phyloP scores from a whole-genome alignment of 1,140 invertebrate species.

The Xylocopa sonorina region DNA sequence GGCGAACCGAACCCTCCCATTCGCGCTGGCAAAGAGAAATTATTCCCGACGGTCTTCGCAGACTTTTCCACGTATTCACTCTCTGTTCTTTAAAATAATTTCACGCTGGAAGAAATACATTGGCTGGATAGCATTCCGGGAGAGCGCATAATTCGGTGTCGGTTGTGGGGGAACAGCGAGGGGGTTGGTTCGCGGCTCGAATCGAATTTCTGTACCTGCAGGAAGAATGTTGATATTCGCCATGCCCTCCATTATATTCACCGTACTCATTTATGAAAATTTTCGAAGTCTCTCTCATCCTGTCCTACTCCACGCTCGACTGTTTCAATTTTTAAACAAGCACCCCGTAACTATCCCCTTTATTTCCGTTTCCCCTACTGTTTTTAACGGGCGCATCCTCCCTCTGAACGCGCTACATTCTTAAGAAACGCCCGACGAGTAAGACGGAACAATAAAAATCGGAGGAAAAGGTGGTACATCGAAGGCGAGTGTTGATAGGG shows the following conservation, averaged over 20 bases:
- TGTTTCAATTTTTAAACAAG: constrained; percentile 13
- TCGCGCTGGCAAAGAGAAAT: too few species aligned
- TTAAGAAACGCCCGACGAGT: neutral
- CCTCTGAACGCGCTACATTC: neutral
- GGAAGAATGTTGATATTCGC: constrained; percentile 21
- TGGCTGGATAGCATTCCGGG: neutral
- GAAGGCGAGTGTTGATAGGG: too few species aligned
- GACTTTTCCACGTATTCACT: neutral
- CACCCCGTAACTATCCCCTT: neutral
- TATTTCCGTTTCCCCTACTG: too few species aligned
- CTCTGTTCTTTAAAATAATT: neutral
- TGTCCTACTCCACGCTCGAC: neutral
- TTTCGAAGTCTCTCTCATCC: neutral
- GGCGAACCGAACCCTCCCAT: too few species aligned
- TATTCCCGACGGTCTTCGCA: too few species aligned
- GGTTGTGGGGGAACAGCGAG: neutral
- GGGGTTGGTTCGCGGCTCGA: too few species aligned
- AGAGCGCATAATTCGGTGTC: neutral
- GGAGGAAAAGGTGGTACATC: neutral
- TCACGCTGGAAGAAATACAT: neutral
- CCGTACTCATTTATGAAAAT: neutral
- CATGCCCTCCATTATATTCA: neutral
- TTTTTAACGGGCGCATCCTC: neutral
- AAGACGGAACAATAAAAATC: neutral
- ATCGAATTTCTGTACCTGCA: constrained; percentile 10